Evolutionary conservation across 37 sponge, comb jelly and placozoan genomes (phyloP), one percentile per base, ranked within the genome.

Genomic region (Oopsacas minuta): DNA sequence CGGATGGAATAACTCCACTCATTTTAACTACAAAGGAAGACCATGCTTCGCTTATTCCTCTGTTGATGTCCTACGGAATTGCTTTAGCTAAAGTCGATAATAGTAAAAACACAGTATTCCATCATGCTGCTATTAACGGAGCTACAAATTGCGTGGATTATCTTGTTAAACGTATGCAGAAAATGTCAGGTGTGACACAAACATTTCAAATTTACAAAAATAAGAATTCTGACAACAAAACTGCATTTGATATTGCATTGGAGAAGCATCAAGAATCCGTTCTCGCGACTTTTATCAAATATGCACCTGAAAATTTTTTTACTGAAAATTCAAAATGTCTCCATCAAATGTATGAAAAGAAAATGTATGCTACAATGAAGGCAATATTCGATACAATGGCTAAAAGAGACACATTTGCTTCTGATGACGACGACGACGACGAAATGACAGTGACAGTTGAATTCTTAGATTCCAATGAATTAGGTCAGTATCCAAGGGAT

Each of bases 11-110:
- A 25, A 61, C 75, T 25, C 75, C 75, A 3, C 30, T 61, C 22
- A 61, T 61, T 25, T 34, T 61, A 12, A 61, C 75, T 3, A 61
- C 75, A 32, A 61, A 61, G 28, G 28, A 61, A 10, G 75, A 61
- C 75, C 75, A 61, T 12, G 75, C 75, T 34, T 61, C 75, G 22
- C 75, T 61, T 10, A 61, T 61, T 34, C 75, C 75, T 32, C 28
- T 61, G 32, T 3, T 61, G 7, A 61, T 61, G 75, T 61, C 75
- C 75, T 61, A 61, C 22, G 75, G 75, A 3, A 10, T 61, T 10
- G 75, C 75, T 10, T 3, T 61, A 61, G 75, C 75, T 61, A 61
- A 61, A n/a, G 75, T 61, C 1, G 75, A 61, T n/a, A 61, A n/a
- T 61, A 34, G 28, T 10, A 61, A 61, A 34, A 61, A 61, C 22